A percentile compares a stretch with the other conserved stretches of the same genome.
These are phyloP conservation scores for Gambelia wislizenii DNA, from an alignment of 2,797 vertebrate species.

Conservation along the genomic window DNA sequence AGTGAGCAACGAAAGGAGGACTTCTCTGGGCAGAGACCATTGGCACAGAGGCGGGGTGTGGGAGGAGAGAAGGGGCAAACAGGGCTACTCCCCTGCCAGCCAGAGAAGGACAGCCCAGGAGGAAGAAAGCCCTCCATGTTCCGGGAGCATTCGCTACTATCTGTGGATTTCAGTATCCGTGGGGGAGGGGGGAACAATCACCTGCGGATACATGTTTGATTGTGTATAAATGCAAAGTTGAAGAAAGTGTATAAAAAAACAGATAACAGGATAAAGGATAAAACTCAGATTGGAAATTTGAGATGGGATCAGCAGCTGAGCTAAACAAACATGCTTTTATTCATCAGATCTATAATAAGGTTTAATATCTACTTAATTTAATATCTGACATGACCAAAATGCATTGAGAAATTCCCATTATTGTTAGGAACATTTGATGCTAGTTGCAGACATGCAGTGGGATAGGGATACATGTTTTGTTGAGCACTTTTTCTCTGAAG, in stretches of 20 bases:
- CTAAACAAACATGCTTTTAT: neutral
- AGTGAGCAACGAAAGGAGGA: too few relatives aligned
- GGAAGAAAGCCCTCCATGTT: too few relatives aligned
- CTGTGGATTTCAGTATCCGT: too few relatives aligned
- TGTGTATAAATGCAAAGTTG: neutral
- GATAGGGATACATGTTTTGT: neutral
- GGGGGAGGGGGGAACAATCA: too few relatives aligned
- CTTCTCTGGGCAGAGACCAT: too few relatives aligned
- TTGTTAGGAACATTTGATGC: constrained; percentile 1
- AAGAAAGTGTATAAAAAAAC: too few relatives aligned
- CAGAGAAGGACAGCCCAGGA: too few relatives aligned
- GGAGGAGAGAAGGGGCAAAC: too few relatives aligned
- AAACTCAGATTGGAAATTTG: neutral
- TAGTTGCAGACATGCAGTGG: constrained; percentile 7
- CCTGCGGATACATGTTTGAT: too few relatives aligned
- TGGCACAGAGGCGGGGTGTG: too few relatives aligned
- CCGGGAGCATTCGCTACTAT: too few relatives aligned
- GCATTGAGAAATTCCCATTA: fast-evolving
- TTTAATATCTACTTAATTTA: constrained; percentile 49
- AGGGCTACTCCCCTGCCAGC: too few relatives aligned
- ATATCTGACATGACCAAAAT: neutral
- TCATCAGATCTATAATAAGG: neutral
- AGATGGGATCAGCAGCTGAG: neutral
- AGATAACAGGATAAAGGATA: neutral
- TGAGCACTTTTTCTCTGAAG: constrained; percentile 28